Conservation (phyloP, 2,888 invertebrate species). For the Anodontia alba region DNA sequence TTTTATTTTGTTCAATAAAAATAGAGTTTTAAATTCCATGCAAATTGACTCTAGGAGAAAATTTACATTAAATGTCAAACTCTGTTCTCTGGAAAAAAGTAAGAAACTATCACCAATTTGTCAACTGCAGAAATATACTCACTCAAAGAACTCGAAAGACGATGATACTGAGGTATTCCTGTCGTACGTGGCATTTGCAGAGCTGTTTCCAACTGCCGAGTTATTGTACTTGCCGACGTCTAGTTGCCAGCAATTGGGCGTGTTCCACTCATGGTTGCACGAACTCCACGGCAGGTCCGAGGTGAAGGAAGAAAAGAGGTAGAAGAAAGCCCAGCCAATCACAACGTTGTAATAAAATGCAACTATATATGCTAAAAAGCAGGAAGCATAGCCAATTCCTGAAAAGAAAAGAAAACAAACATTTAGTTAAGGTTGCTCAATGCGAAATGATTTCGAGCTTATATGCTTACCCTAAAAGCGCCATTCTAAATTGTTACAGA, state of each 20-base stretch:
- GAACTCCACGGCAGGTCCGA: constrained; percentile 91
- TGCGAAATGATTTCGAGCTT: background rate
- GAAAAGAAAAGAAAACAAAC: constrained; percentile 89
- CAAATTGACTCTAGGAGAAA: too few species aligned
- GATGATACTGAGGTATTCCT: constrained; percentile 86
- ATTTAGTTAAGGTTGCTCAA: too few species aligned
- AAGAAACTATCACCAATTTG: too few species aligned
- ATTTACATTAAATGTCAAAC: too few species aligned
- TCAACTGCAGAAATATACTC: constrained; percentile 29
- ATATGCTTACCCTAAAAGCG: too few species aligned
- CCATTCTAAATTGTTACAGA: too few species aligned
- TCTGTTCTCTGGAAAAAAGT: too few species aligned
- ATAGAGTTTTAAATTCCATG: too few species aligned
- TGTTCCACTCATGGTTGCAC: constrained; percentile 93
- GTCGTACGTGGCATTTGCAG: constrained; percentile 29
- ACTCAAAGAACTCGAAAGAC: constrained; percentile 61
- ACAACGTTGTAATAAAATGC: constrained; percentile 89
- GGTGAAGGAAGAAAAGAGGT: constrained; percentile 90
- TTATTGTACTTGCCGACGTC: constrained; percentile 62
- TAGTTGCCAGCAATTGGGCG: constrained; percentile 87
- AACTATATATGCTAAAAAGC: constrained; percentile 83
- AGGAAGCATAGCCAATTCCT: constrained; percentile 86
- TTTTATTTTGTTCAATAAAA: too few species aligned
- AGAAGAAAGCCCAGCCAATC: constrained; percentile 93
- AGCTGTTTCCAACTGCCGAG: constrained; percentile 53